Evolutionary conservation across 2,797 vertebrate genomes (phyloP), one percentile per base, ranked within the genome.

Genomic region (Epinephelus malabaricus): DNA sequence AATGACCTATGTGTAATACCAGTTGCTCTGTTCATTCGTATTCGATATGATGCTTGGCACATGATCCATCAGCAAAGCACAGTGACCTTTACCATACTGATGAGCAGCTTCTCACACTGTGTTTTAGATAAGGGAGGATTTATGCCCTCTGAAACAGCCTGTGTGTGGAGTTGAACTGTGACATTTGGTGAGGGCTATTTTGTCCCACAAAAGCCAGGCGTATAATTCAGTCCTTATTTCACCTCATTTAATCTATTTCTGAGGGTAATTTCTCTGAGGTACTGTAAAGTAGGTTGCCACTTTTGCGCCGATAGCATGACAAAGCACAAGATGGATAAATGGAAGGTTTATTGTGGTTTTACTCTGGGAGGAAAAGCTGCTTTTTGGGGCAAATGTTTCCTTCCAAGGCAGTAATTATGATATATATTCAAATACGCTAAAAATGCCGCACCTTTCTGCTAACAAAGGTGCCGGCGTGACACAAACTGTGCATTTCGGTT

Each of bases 31-130:
- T 79, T 73, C 69, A 54, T 85, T 89, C 54, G 67, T 84, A 80
- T 83, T 82, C 58, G 6, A 70, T 81, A 55, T 71, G 64, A 68
- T 62, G 70, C 59, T 81, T 81, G 77, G 68, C 81, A 82, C 74
- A 81, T 71, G 50, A 90, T 88, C 78, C 78, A 83, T 90, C 84
- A 87, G 77, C 40, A 70, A 81, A 88, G 75, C 81, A 75, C 60
- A 61, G 5, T 87, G 86, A 90, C 87, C 92, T 91, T 92, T 91
- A 84, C 72, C 64, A 59, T 34, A 68, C 69, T 58, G 73, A 83
- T 79, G 71, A 83, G 73, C 59, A 60, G 73, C 85, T 81, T 88
- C 78, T 73, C 76, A 64, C 64, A 72, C 74, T 54, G 15, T 27
- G 54, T 81, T 80, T 74, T 45, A 75, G 67, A 87, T 77, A 46